A percentile compares a stretch with the other conserved stretches of the same genome.
phyloP scores from a whole-genome alignment of 1,140 invertebrate species.

The Drosophila tani region DNA sequence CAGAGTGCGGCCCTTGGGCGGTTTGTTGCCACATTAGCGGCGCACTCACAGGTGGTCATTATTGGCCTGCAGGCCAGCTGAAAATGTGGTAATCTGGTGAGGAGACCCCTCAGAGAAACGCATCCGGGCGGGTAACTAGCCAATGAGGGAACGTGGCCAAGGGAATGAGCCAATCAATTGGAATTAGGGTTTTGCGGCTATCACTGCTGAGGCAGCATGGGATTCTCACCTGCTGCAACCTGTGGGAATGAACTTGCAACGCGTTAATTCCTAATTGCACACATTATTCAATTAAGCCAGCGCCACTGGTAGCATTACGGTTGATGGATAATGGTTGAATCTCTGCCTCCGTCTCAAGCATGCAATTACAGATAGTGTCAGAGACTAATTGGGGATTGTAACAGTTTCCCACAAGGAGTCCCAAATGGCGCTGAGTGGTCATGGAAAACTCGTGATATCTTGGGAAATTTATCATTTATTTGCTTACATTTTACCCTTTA shows the following conservation, averaged over 20 bases:
- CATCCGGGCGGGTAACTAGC: constrained; percentile 23
- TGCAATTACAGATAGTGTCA: not conserved
- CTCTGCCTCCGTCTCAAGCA: not conserved
- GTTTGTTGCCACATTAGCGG: constrained; percentile 65
- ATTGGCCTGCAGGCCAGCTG: constrained; percentile 36
- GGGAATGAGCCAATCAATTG: constrained; percentile 31
- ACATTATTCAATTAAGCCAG: constrained; percentile 28
- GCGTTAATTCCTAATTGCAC: constrained; percentile 12
- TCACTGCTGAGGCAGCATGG: not conserved
- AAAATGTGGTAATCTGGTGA: constrained; percentile 32
- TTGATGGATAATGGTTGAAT: not conserved
- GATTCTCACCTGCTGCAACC: constrained; percentile 5
- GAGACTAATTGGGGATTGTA: not conserved
- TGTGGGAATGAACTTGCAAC: constrained; percentile 4
- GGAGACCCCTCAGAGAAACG: not conserved
- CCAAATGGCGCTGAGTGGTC: too few species aligned
- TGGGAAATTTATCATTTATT: not conserved
- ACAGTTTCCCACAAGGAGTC: too few species aligned
- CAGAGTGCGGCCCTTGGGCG: constrained; percentile 25
- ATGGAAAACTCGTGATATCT: not conserved
- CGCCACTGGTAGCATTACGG: constrained; percentile 1
- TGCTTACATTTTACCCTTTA: not conserved
- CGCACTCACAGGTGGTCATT: constrained; percentile 42
- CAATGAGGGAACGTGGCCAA: constrained; percentile 10
- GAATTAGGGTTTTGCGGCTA: constrained; percentile 31